Percentiles rank a stretch among this genome's conserved stretches.
These are phyloP conservation scores for Epinephelus awoara DNA, from an alignment of 2,797 vertebrate species.

Conservation along the genomic window DNA sequence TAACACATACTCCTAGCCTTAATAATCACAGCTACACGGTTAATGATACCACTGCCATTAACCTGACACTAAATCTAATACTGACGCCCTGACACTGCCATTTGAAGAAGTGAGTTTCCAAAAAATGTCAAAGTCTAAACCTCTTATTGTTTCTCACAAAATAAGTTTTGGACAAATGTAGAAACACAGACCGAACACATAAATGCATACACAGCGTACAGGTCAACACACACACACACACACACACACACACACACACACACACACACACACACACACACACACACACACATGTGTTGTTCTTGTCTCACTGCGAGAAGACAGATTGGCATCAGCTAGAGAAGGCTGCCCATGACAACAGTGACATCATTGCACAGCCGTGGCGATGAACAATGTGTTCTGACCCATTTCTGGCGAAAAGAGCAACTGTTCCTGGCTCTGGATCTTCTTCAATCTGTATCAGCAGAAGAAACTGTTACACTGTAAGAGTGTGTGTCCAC, in stretches of 20 bases:
- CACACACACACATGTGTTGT: slow-evolving; percentile 18
- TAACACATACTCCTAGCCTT: no score
- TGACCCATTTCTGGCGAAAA: slow-evolving; percentile 41
- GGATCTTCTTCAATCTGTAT: slow-evolving; percentile 3
- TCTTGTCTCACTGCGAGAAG: slow-evolving; percentile 35
- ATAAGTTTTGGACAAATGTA: not conserved
- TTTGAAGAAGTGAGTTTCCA: not conserved
- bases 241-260: slow-evolving; percentile 23
- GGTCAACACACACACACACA: slow-evolving; percentile 10
- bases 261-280: slow-evolving; percentile 34
- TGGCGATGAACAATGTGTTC: slow-evolving; percentile 40
- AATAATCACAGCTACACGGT: not conserved
- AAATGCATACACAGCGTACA: not conserved
- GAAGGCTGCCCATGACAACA: slow-evolving; percentile 15
- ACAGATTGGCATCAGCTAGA: slow-evolving; percentile 67
- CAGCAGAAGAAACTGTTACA: slow-evolving; percentile 31
- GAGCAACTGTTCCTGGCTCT: slow-evolving; percentile 40
- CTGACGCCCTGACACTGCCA: not conserved
- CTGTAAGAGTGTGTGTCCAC: no score
- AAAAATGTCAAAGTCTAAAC: not conserved
- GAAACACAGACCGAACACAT: not conserved
- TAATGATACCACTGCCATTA: not conserved
- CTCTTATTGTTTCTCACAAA: not conserved
- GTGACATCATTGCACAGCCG: slow-evolving; percentile 57
- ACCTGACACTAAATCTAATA: no score